Percentiles rank a stretch among this genome's conserved stretches.
Conservation (phyloP, 1,140 invertebrate species). For the Tenebrio molitor region DNA sequence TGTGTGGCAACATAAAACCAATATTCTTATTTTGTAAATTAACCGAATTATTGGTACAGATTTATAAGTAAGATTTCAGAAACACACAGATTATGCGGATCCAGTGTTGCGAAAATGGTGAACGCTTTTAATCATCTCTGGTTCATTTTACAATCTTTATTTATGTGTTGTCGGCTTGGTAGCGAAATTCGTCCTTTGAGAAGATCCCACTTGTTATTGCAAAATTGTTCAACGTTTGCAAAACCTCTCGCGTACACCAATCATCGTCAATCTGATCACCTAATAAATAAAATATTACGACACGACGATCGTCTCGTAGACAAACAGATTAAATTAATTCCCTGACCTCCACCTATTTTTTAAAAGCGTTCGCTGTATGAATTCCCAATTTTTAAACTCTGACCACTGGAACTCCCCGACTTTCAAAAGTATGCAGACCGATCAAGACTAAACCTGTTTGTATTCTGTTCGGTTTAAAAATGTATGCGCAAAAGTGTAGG, state of each 20-base stretch:
- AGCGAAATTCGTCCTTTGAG: slow-evolving; percentile 15
- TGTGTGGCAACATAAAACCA: slow-evolving; percentile 6
- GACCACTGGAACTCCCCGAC: neutral
- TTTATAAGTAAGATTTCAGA: neutral
- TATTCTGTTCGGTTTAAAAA: too few species aligned
- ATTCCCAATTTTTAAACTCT: neutral
- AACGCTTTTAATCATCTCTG: neutral
- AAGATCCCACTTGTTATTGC: slow-evolving; percentile 21
- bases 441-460: too few species aligned
- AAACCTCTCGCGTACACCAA: neutral
- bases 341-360: slow-evolving; percentile 23
- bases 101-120: slow-evolving; percentile 3
- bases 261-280: neutral
- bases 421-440: too few species aligned
- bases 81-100: neutral
- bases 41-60: slow-evolving; percentile 2
- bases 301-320: neutral
- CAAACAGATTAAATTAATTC: neutral
- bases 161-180: neutral
- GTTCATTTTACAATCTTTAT: too few species aligned
- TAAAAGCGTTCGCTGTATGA: neutral
- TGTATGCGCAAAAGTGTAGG: too few species aligned
- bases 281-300: neutral
- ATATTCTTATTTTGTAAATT: slow-evolving; percentile 14
- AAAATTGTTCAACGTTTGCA: neutral